Evolutionary conservation across 2,888 invertebrate genomes (phyloP).

Genomic region (Aspidiotus destructor): DNA sequence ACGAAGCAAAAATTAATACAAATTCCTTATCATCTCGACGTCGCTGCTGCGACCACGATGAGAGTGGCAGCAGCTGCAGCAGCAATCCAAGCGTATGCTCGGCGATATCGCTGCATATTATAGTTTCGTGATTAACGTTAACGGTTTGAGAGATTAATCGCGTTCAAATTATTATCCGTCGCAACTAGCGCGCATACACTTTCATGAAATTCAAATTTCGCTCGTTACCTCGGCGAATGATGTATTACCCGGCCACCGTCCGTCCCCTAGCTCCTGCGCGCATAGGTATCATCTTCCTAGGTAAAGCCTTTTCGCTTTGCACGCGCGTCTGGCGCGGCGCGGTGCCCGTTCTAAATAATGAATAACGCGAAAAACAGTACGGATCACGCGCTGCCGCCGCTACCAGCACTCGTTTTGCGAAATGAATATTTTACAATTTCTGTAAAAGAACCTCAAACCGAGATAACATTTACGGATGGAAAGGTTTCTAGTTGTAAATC

Average conservation of each 20-base stretch:
- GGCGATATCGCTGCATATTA: neutral
- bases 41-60: too few relatives aligned
- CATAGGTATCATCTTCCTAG: too few relatives aligned
- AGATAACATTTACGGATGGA: conserved; percentile 1
- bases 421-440: conserved; percentile 3
- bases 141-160: conserved; percentile 24
- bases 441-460: conserved; percentile 2
- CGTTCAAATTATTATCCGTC: conserved; percentile 8
- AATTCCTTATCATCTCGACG: too few relatives aligned
- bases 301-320: neutral
- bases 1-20: conserved; percentile 1
- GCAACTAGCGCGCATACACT: neutral
- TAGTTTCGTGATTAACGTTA: conserved; percentile 25
- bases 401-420: neutral
- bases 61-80: too few relatives aligned
- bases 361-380: neutral
- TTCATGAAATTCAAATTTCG: neutral
- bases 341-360: neutral
- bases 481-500: conserved; percentile 1
- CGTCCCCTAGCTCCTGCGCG: too few relatives aligned
- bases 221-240: too few relatives aligned
- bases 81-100: too few relatives aligned
- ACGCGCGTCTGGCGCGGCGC: neutral
- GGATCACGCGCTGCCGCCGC: neutral
- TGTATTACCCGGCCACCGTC: too few relatives aligned